Conservation (phyloP, 2,113 vertebrate genomes). For the Scortum barcoo region DNA sequence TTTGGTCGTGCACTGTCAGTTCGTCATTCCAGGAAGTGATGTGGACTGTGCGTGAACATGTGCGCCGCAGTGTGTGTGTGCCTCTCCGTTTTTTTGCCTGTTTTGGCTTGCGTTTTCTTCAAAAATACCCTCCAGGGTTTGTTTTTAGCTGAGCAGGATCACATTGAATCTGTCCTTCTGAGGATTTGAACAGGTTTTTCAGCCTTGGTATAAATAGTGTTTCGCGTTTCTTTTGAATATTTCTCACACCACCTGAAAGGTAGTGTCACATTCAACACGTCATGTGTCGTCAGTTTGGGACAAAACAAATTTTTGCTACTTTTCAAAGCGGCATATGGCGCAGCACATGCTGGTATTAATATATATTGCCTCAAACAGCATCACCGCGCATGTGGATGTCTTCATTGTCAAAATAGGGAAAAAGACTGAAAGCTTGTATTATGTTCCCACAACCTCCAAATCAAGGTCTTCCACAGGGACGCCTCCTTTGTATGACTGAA, state of each 20-base stretch:
- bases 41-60: slow-evolving; percentile 48
- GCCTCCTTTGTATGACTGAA: slow-evolving; percentile 57
- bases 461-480: slow-evolving; percentile 60
- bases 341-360: slow-evolving; percentile 31
- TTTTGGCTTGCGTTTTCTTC: neutral
- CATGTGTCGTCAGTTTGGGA: slow-evolving; percentile 36
- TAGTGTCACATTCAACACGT: slow-evolving; percentile 27
- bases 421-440: slow-evolving; percentile 21
- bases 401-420: slow-evolving; percentile 35
- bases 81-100: neutral
- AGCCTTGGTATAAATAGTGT: slow-evolving; percentile 36
- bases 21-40: slow-evolving; percentile 49
- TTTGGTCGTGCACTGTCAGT: slow-evolving; percentile 32
- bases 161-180: slow-evolving; percentile 22
- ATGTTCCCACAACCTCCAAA: slow-evolving; percentile 36
- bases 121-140: slow-evolving; percentile 10
- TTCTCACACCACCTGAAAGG: slow-evolving; percentile 38
- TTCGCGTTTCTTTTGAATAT: slow-evolving; percentile 15
- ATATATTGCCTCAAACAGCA: slow-evolving; percentile 7
- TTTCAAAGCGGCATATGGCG: slow-evolving; percentile 17
- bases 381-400: neutral
- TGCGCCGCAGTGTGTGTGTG: slow-evolving; percentile 4
- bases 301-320: slow-evolving; percentile 17
- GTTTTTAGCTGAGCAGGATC: slow-evolving; percentile 19
- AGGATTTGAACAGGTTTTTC: slow-evolving; percentile 13